These are phyloP conservation scores for Drosophila nikananu DNA, from an alignment of 1,140 invertebrate species.

Conservation along the genomic window DNA sequence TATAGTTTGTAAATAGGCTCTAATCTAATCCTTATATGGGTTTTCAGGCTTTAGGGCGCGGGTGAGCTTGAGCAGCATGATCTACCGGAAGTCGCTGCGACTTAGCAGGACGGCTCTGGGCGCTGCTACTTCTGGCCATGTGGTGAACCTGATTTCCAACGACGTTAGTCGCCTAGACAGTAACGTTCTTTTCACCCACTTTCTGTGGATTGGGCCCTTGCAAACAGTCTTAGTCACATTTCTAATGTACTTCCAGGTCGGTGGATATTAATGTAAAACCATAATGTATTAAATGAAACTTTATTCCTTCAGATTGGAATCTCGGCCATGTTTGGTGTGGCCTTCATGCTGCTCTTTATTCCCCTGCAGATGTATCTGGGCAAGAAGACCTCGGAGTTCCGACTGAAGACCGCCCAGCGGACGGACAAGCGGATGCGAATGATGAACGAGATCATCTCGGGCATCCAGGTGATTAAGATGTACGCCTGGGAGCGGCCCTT, in stretches of 20 bases:
- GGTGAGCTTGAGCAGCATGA: slow-evolving; percentile 88
- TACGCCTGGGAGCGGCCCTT: slow-evolving; percentile 95
- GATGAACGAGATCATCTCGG: slow-evolving; percentile 96
- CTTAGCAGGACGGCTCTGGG: slow-evolving; percentile 90
- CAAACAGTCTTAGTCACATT: slow-evolving; percentile 91
- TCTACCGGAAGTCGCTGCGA: slow-evolving; percentile 86
- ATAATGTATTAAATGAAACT: too few relatives aligned
- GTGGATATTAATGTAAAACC: too few relatives aligned
- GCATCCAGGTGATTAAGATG: slow-evolving; percentile 97
- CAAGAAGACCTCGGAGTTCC: slow-evolving; percentile 88
- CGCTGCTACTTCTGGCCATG: slow-evolving; percentile 93
- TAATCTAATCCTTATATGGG: background rate
- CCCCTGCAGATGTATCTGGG: slow-evolving; percentile 93
- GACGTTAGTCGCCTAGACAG: slow-evolving; percentile 92
- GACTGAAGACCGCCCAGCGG: slow-evolving; percentile 88
- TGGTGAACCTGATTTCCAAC: slow-evolving; percentile 96
- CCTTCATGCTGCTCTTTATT: slow-evolving; percentile 92
- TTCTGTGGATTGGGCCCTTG: slow-evolving; percentile 92
- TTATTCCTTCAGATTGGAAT: slow-evolving; percentile 87
- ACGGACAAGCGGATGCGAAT: slow-evolving; percentile 94
- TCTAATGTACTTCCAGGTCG: slow-evolving; percentile 89
- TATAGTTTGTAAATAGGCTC: background rate
- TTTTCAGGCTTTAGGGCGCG: slow-evolving; percentile 89
- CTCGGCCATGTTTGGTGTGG: slow-evolving; percentile 91
- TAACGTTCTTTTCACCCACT: slow-evolving; percentile 89